phyloP scores from a whole-genome alignment of 35 echinoderm and acorn worm species.

The Diadema setosum region DNA sequence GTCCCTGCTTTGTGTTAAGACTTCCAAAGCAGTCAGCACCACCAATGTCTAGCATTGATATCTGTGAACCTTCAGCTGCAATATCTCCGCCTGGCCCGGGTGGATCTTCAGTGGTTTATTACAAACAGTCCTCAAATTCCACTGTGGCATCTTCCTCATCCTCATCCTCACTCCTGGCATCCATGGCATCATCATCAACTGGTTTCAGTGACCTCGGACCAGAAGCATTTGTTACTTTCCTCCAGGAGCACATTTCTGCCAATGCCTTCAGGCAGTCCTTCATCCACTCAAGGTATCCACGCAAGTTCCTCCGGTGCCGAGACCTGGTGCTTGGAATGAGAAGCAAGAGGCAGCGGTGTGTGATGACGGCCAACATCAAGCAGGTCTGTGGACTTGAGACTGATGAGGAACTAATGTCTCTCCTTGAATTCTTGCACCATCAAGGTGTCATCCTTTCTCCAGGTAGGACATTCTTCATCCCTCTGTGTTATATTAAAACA shows the following conservation, averaged over 20 bases:
- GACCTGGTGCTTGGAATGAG: background rate
- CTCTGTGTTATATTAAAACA: background rate
- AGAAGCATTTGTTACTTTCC: background rate
- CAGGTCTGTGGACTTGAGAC: background rate
- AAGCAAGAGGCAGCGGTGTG: background rate
- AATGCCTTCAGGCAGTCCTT: background rate
- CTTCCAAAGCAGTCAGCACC: background rate
- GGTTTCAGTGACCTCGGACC: background rate
- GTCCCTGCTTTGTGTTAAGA: background rate
- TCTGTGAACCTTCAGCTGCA: background rate
- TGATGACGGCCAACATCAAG: background rate
- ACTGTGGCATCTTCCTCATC: background rate
- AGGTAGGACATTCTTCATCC: background rate
- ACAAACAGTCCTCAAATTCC: background rate
- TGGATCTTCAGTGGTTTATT: background rate
- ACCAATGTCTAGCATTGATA: background rate
- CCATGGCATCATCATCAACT: background rate
- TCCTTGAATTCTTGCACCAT: background rate
- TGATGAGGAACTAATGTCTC: background rate
- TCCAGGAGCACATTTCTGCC: background rate
- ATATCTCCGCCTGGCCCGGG: background rate
- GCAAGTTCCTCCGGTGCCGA: background rate
- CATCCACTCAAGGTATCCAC: background rate
- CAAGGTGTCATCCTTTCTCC: background rate
- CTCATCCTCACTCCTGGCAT: background rate